Evolutionary conservation across 2,888 invertebrate species (phyloP).

Genomic region (Apodemia hepburni): DNA sequence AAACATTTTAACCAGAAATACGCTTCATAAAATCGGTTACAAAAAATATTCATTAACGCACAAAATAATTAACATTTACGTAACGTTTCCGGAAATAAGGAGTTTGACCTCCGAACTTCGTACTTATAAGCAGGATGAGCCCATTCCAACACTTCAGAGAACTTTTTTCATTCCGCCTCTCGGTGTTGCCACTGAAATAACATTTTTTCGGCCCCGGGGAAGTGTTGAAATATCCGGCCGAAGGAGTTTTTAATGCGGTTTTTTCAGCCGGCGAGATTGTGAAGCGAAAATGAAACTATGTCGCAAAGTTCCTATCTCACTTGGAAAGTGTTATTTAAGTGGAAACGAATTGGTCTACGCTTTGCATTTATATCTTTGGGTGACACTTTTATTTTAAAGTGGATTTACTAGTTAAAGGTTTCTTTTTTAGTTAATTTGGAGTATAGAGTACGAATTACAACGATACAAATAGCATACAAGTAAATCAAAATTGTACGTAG

Average conservation of each 20-base stretch:
- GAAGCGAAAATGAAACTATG: conserved; percentile 22
- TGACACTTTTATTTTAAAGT: conserved; percentile 18
- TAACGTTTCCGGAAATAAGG: conserved; percentile 26
- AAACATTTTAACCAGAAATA: neutral
- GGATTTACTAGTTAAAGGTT: neutral
- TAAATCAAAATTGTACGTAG: too few species aligned
- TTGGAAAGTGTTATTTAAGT: conserved; percentile 20
- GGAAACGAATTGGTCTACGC: conserved; percentile 20
- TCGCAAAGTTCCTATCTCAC: conserved; percentile 21
- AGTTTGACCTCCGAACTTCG: conserved; percentile 26
- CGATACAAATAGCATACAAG: neutral
- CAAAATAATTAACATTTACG: conserved; percentile 23
- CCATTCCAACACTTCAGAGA: conserved; percentile 27
- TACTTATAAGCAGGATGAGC: conserved; percentile 19
- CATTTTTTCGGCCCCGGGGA: conserved; percentile 32
- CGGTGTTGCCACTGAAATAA: conserved; percentile 34
- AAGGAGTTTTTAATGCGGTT: conserved; percentile 29
- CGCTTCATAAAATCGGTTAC: neutral
- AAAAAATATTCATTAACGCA: neutral
- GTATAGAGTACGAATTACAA: neutral
- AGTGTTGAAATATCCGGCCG: conserved; percentile 33
- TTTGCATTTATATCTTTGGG: conserved; percentile 8
- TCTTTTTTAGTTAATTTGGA: neutral
- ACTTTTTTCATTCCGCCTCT: conserved; percentile 40
- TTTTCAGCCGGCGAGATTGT: conserved; percentile 21